Conservation (phyloP, 2,113 vertebrate species). For the Lepisosteus oculatus region DNA sequence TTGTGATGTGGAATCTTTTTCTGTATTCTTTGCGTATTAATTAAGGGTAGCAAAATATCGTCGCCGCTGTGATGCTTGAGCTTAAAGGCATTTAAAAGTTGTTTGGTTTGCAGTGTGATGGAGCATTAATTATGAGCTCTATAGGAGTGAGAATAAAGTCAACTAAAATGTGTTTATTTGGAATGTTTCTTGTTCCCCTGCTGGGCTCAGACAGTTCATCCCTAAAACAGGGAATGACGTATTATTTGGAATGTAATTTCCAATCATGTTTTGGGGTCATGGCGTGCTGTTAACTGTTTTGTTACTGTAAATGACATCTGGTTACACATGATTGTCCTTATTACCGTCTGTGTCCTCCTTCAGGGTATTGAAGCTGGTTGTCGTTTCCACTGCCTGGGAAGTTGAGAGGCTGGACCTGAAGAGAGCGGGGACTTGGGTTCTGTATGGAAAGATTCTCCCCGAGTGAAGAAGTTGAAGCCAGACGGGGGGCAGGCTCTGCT, state of each 20-base stretch:
- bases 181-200: background rate
- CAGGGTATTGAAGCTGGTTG: slow-evolving; percentile 30
- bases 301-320: background rate
- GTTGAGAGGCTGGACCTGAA: slow-evolving; percentile 21
- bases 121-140: background rate
- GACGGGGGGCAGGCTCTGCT: slow-evolving; percentile 18
- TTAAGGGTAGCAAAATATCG: slow-evolving; percentile 9
- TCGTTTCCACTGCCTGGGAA: slow-evolving; percentile 21
- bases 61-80: background rate
- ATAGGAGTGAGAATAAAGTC: background rate
- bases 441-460: slow-evolving; percentile 38
- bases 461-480: slow-evolving; percentile 28
- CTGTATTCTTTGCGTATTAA: slow-evolving; percentile 1
- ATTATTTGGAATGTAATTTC: slow-evolving; percentile 3
- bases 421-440: slow-evolving; percentile 17
- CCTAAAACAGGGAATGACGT: background rate
- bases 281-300: background rate
- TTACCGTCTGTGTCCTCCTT: slow-evolving; percentile 7
- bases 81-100: slow-evolving; percentile 15
- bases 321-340: background rate
- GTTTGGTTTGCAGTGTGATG: background rate
- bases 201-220: background rate
- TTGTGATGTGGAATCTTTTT: slow-evolving; percentile 12
- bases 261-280: background rate
- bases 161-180: background rate